phyloP scores from a whole-genome alignment of 2,113 vertebrate genomes.

The Sardina pilchardus region DNA sequence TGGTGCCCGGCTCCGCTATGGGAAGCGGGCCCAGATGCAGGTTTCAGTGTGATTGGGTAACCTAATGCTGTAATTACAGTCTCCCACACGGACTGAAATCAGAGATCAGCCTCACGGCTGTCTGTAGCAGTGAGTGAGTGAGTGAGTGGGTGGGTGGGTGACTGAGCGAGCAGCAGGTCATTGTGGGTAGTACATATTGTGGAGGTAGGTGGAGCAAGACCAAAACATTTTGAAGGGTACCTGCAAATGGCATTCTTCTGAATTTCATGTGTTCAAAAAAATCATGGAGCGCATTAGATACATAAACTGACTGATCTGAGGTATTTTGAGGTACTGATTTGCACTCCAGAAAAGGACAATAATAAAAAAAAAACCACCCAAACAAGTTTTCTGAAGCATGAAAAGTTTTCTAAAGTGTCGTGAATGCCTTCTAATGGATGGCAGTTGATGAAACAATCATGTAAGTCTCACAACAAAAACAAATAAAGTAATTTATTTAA shows the following conservation, averaged over 20 bases:
- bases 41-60: slow-evolving; percentile 53
- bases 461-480: background rate
- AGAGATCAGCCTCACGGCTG: slow-evolving; percentile 51
- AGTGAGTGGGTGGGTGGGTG: slow-evolving; percentile 28
- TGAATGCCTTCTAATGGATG: too few species aligned
- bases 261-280: background rate
- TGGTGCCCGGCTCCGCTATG: background rate
- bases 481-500: background rate
- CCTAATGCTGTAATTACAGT: slow-evolving; percentile 65
- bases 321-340: too few species aligned
- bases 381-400: too few species aligned
- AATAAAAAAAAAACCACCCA: background rate
- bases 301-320: background rate
- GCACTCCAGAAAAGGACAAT: background rate
- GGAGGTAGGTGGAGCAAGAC: background rate
- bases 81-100: slow-evolving; percentile 64
- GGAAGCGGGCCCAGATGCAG: slow-evolving; percentile 8
- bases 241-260: background rate
- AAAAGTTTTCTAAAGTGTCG: too few species aligned
- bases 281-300: background rate
- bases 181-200: slow-evolving; percentile 42
- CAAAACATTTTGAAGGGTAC: background rate
- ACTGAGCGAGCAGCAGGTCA: slow-evolving; percentile 42
- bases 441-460: background rate
- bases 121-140: slow-evolving; percentile 29